Conservation (phyloP, 2,113 vertebrate genomes). For the Stegastes partitus region DNA sequence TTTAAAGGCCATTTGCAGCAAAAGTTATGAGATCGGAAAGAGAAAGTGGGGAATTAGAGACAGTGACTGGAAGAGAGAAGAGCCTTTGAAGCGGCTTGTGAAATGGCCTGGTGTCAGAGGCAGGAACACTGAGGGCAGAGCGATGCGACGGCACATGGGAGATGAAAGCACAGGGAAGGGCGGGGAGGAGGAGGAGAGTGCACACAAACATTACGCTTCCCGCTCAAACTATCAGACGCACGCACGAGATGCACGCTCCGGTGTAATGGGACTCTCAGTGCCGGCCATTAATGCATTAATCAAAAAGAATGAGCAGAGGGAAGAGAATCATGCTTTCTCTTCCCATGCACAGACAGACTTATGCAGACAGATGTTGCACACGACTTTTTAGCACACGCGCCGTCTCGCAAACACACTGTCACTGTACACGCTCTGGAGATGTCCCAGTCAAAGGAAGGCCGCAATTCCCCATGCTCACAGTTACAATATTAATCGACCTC, state of each 20-base stretch:
- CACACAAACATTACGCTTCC: conserved; percentile 38
- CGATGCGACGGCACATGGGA: conserved; percentile 41
- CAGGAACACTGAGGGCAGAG: conserved; percentile 53
- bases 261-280: conserved; percentile 35
- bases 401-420: not conserved
- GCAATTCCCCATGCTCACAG: conserved; percentile 42
- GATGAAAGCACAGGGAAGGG: conserved; percentile 79
- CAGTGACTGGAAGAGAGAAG: conserved; percentile 16
- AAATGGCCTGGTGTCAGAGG: conserved; percentile 55
- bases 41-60: conserved; percentile 26
- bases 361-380: conserved; percentile 19
- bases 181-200: not conserved
- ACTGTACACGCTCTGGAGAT: not conserved
- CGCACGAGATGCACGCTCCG: conserved; percentile 6
- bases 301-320: conserved; percentile 42
- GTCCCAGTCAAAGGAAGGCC: conserved; percentile 29
- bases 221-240: conserved; percentile 25
- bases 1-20: conserved; percentile 10
- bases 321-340: conserved; percentile 12
- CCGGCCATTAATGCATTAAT: conserved; percentile 49
- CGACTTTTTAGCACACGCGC: not conserved
- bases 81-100: conserved; percentile 66
- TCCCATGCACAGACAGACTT: conserved; percentile 11
- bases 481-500: conserved; percentile 61
- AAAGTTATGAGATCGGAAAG: conserved; percentile 12